Conservation (phyloP, 2,113 vertebrate species). For the Peucedramus taeniatus region DNA sequence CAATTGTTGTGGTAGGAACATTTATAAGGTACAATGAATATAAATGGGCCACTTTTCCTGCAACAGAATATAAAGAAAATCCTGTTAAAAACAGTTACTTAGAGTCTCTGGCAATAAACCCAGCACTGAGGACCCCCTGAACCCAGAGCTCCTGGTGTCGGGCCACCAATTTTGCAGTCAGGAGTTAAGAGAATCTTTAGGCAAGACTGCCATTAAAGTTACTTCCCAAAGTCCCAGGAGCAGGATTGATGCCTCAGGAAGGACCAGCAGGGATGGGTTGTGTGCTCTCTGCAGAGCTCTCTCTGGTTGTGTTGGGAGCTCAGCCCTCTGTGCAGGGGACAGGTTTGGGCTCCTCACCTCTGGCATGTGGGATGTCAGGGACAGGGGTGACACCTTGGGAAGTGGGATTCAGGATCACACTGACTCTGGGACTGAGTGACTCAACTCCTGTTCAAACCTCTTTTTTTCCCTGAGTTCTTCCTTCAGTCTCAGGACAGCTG, state of each 20-base stretch:
- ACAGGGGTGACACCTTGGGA: neutral
- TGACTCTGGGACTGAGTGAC: neutral
- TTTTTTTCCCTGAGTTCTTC: neutral
- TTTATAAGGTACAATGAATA: slow-evolving; percentile 45
- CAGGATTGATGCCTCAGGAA: neutral
- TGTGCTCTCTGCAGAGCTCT: neutral
- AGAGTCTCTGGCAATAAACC: neutral
- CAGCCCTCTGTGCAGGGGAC: neutral
- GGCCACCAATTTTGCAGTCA: neutral
- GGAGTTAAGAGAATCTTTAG: neutral
- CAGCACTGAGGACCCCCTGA: neutral
- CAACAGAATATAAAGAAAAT: neutral
- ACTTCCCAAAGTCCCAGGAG: neutral
- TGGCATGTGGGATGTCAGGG: neutral
- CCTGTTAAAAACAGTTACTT: neutral
- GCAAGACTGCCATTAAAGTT: neutral
- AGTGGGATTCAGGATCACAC: neutral
- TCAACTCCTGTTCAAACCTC: neutral
- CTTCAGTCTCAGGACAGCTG: neutral
- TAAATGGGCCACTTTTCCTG: slow-evolving; percentile 9
- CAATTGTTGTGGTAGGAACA: slow-evolving; percentile 19
- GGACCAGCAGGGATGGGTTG: neutral
- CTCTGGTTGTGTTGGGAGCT: neutral
- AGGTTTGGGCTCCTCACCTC: neutral
- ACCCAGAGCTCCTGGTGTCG: neutral